Percentiles rank a stretch among this genome's conserved stretches.
These are phyloP conservation scores for Siderastrea radians DNA, from an alignment of 92 coral and sea anemone genomes.

Conservation along the genomic window DNA sequence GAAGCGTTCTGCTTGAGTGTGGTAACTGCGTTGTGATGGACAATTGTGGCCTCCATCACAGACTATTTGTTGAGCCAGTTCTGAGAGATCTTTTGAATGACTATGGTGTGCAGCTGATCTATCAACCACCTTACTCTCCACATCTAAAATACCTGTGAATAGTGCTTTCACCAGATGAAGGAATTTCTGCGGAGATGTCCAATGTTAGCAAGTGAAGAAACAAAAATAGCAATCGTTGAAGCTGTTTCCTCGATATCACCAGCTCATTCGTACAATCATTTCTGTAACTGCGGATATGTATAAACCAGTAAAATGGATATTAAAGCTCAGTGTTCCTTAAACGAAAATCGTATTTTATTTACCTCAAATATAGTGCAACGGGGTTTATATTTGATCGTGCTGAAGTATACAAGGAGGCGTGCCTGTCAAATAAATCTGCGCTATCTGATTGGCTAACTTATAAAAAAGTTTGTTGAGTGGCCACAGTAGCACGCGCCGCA, in stretches of 20 bases:
- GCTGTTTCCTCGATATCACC: neutral
- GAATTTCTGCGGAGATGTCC: conserved; percentile 23
- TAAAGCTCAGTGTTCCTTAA: too few species aligned
- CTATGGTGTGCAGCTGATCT: conserved; percentile 31
- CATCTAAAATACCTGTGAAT: conserved; percentile 55
- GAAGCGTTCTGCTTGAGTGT: conserved; percentile 40
- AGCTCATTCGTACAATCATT: neutral
- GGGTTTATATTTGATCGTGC: too few species aligned
- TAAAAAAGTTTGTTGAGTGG: too few species aligned
- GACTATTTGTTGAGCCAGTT: conserved; percentile 34
- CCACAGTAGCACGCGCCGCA: too few species aligned
- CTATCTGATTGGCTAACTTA: too few species aligned
- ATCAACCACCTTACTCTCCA: conserved; percentile 44
- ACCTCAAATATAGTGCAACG: too few species aligned
- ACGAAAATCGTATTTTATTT: too few species aligned
- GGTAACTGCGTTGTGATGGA: conserved; percentile 46
- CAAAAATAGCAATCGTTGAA: conserved; percentile 11
- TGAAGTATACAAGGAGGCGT: too few species aligned
- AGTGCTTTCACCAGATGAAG: conserved; percentile 39
- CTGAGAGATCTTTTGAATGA: conserved; percentile 43
- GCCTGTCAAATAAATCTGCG: too few species aligned
- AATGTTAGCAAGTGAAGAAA: conserved; percentile 1
- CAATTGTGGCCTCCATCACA: conserved; percentile 53
- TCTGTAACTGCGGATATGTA: neutral
- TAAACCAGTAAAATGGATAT: neutral